Evolutionary conservation across 2,113 vertebrate species (phyloP).

Genomic region (Rynchops niger): DNA sequence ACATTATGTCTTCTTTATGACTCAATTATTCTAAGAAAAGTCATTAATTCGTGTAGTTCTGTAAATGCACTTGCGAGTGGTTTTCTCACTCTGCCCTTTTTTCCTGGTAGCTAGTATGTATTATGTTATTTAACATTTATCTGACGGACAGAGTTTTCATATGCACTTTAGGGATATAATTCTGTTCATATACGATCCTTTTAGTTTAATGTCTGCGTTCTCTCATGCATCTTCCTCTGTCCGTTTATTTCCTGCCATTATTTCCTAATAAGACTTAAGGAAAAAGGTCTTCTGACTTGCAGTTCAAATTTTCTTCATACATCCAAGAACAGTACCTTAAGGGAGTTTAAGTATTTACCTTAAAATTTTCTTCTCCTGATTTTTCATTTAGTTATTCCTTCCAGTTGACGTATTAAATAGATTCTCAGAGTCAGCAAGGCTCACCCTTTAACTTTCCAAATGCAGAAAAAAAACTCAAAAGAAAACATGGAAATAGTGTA

Average conservation of each 20-base stretch:
- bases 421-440: not conserved
- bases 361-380: not conserved
- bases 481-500: not conserved
- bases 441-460: not conserved
- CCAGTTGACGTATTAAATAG: not conserved
- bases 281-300: not conserved
- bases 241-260: not conserved
- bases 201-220: not conserved
- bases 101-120: not conserved
- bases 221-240: not conserved
- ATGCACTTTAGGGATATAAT: not conserved
- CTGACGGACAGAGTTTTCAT: not conserved
- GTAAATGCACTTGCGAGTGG: not conserved
- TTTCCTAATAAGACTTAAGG: not conserved
- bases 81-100: not conserved
- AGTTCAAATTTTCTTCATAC: not conserved
- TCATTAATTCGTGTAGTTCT: slow-evolving; percentile 20
- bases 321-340: not conserved
- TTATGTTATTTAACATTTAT: not conserved
- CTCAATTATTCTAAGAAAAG: not conserved
- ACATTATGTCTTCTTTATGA: not conserved
- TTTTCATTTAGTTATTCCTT: not conserved
- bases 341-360: not conserved
- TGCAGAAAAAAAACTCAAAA: not conserved
- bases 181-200: not conserved